These are phyloP conservation scores for Xanthorhoe spadicearia DNA, from an alignment of 2,888 invertebrate species.

Conservation along the genomic window DNA sequence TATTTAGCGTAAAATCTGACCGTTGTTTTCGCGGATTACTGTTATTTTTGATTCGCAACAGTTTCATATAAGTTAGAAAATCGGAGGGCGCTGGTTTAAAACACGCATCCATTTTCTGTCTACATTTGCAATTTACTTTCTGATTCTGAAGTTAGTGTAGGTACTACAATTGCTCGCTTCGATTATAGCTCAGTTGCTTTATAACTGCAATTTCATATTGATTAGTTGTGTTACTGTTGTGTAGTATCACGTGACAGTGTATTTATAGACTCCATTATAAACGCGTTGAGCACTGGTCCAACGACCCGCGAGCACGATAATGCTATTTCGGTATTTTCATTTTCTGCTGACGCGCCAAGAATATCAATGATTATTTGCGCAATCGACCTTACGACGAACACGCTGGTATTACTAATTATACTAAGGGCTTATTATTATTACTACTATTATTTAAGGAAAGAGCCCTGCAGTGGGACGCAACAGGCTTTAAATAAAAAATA, in stretches of 20 bases:
- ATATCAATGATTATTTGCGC: slow-evolving; percentile 35
- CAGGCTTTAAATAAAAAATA: too few relatives aligned
- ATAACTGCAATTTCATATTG: not conserved
- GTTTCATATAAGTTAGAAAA: too few relatives aligned
- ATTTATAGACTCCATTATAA: slow-evolving; percentile 38
- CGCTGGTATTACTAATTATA: not conserved
- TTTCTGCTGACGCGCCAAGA: slow-evolving; percentile 37
- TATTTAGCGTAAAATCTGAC: too few relatives aligned
- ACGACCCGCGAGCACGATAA: slow-evolving; percentile 36
- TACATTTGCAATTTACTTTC: too few relatives aligned
- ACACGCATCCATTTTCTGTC: not conserved
- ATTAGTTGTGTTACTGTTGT: slow-evolving; percentile 1
- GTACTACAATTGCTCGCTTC: not conserved
- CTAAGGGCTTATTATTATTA: not conserved
- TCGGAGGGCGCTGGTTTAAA: too few relatives aligned
- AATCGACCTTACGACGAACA: slow-evolving; percentile 20
- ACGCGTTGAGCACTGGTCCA: slow-evolving; percentile 34
- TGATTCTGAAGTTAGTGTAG: not conserved
- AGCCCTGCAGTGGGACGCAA: too few relatives aligned
- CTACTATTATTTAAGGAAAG: not conserved
- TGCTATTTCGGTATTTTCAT: slow-evolving; percentile 42
- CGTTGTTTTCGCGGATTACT: too few relatives aligned
- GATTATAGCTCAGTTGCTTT: not conserved
- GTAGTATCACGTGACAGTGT: slow-evolving; percentile 31
- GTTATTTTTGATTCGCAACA: too few relatives aligned